A percentile compares a stretch with the other conserved stretches of the same genome.
These are phyloP conservation scores for Noctua janthina DNA, from an alignment of 2,888 invertebrate species.

Conservation along the genomic window DNA sequence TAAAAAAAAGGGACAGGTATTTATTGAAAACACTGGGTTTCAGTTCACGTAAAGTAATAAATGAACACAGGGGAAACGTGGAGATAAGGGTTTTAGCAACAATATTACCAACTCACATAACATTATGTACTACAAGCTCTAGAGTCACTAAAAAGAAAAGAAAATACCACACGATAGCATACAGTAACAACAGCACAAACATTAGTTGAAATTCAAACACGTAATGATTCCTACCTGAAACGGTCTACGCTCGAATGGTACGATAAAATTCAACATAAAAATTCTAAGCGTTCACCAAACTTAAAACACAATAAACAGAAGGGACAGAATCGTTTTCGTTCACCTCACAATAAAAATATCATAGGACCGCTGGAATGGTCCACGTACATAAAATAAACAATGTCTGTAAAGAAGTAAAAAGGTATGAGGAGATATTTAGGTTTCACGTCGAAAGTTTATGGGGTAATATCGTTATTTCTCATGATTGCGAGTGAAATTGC, in stretches of 20 bases:
- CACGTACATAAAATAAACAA: conserved; percentile 81
- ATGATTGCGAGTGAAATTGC: conserved; percentile 77
- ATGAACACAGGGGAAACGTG: not conserved
- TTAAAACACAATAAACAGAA: conserved; percentile 78
- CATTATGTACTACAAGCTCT: conserved; percentile 47
- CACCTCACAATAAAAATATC: conserved; percentile 80
- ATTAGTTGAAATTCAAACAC: conserved; percentile 70
- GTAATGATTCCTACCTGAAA: conserved; percentile 63
- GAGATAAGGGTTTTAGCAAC: conserved; percentile 23
- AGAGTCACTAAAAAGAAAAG: conserved; percentile 36
- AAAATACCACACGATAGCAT: conserved; percentile 31
- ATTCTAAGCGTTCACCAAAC: conserved; percentile 75
- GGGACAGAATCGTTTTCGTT: conserved; percentile 74
- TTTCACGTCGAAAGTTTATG: conserved; percentile 79
- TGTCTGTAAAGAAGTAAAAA: conserved; percentile 68
- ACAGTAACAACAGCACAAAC: conserved; percentile 36
- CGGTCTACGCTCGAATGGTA: conserved; percentile 41
- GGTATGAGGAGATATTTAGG: conserved; percentile 74
- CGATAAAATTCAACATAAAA: conserved; percentile 75
- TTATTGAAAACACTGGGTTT: conserved; percentile 14
- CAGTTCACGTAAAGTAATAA: conserved; percentile 4
- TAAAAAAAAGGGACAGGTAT: not conserved
- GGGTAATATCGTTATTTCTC: conserved; percentile 81
- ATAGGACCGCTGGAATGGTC: conserved; percentile 72
- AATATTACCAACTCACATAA: conserved; percentile 31